phyloP scores from a whole-genome alignment of 2,888 invertebrate species.

The Drosophila tanythrix region DNA sequence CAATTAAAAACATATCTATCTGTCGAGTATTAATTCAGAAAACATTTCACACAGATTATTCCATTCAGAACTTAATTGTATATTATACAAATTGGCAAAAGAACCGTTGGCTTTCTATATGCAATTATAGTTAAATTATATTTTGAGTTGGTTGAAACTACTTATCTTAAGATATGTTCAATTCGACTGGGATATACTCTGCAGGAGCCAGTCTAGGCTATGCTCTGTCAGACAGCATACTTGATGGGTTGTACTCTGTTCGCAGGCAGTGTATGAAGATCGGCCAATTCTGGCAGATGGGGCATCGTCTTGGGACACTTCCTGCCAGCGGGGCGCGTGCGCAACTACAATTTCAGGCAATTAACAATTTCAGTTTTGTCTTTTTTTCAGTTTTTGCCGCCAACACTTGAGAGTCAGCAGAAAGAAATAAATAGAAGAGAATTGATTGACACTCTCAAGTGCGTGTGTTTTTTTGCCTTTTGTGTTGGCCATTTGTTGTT shows the following conservation, averaged over 20 bases:
- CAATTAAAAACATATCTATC: background rate
- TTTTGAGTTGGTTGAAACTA: background rate
- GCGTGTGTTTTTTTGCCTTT: conserved; percentile 37
- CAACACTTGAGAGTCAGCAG: conserved; percentile 38
- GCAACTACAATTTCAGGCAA: conserved; percentile 66
- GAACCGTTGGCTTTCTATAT: background rate
- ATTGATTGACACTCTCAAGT: conserved; percentile 58
- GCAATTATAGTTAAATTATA: conserved; percentile 4
- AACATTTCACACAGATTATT: background rate
- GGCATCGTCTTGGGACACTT: conserved; percentile 51
- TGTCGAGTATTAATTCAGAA: conserved; percentile 11
- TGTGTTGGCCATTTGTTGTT: conserved; percentile 65
- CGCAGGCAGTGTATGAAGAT: conserved; percentile 2
- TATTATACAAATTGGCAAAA: background rate
- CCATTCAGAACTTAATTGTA: background rate
- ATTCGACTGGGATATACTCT: conserved; percentile 6
- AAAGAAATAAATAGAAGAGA: conserved; percentile 11
- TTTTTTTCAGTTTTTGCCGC: conserved; percentile 20
- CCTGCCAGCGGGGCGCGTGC: conserved; percentile 66
- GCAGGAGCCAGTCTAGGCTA: background rate
- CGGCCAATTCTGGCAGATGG: conserved; percentile 18
- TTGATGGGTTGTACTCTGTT: background rate
- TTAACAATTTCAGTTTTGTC: conserved; percentile 47
- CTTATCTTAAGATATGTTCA: background rate
- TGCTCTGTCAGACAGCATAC: background rate